A percentile compares a stretch with the other conserved stretches of the same genome.
phyloP scores from a whole-genome alignment of 2,113 vertebrate species.

The Leptobrachium ailaonicum region DNA sequence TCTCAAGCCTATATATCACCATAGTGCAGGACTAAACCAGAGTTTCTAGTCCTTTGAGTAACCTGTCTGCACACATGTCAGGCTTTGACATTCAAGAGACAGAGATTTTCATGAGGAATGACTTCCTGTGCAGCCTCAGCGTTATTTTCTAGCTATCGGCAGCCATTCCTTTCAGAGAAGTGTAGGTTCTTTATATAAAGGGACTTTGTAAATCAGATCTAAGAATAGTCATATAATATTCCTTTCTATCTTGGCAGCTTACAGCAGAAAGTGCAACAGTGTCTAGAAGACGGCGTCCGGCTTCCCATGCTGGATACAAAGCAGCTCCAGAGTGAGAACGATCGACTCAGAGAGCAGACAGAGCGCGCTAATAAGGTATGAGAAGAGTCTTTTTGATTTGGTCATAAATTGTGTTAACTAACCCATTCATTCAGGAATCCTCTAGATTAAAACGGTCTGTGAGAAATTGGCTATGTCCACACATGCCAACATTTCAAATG shows the following conservation, averaged over 20 bases:
- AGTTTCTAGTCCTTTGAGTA: no score
- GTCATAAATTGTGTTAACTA: no score
- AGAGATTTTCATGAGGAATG: neutral
- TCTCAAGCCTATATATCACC: no score
- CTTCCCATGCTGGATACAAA: conserved; percentile 89
- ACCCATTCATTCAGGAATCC: no score
- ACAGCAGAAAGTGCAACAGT: conserved; percentile 91
- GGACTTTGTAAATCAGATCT: neutral
- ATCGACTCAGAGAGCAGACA: conserved; percentile 76
- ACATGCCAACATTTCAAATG: no score
- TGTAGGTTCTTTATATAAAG: neutral
- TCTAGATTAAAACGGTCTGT: no score
- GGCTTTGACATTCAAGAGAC: neutral
- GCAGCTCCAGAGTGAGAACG: conserved; percentile 85
- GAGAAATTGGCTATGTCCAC: no score
- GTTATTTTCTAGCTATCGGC: neutral
- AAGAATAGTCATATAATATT: neutral
- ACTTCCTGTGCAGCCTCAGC: conserved; percentile 1
- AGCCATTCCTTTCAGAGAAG: neutral
- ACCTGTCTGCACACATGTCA: no score
- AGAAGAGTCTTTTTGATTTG: no score
- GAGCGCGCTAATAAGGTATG: conserved; percentile 80
- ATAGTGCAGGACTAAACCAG: no score
- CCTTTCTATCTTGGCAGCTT: conserved; percentile 70
- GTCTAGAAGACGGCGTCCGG: conserved; percentile 89